phyloP scores from a whole-genome alignment of 2,888 invertebrate genomes.

The Schizaphis graminum region DNA sequence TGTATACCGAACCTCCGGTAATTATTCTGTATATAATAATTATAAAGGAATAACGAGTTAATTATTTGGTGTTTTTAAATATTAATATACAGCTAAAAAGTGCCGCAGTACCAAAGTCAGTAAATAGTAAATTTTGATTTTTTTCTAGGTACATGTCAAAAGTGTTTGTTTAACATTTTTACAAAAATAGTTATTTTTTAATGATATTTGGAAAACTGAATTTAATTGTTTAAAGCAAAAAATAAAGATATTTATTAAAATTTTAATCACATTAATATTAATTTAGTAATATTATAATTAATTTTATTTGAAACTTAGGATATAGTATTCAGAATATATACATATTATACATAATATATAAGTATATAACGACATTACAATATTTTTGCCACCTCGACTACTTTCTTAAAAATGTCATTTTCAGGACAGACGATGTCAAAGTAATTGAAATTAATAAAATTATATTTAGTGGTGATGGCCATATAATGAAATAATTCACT shows the following conservation, averaged over 20 bases:
- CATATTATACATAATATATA: neutral
- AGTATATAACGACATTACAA: neutral
- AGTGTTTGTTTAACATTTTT: neutral
- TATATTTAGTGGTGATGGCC: slow-evolving; percentile 46
- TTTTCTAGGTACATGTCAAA: neutral
- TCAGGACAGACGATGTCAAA: slow-evolving; percentile 27
- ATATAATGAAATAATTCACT: slow-evolving; percentile 57
- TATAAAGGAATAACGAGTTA: neutral
- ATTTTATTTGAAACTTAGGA: neutral
- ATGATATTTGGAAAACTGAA: neutral
- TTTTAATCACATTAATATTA: neutral
- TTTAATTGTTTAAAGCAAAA: neutral
- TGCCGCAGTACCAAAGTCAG: neutral
- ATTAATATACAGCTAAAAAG: neutral
- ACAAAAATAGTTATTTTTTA: neutral
- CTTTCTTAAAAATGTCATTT: slow-evolving; percentile 30
- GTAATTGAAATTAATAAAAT: slow-evolving; percentile 42
- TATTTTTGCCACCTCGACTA: neutral
- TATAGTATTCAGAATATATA: neutral
- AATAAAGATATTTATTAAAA: neutral
- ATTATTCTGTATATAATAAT: neutral
- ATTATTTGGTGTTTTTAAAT: neutral
- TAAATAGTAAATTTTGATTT: neutral
- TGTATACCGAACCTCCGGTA: neutral
- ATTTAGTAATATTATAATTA: neutral